Conservation (phyloP, 2,888 invertebrate species). For the Ferrisia virgata region DNA sequence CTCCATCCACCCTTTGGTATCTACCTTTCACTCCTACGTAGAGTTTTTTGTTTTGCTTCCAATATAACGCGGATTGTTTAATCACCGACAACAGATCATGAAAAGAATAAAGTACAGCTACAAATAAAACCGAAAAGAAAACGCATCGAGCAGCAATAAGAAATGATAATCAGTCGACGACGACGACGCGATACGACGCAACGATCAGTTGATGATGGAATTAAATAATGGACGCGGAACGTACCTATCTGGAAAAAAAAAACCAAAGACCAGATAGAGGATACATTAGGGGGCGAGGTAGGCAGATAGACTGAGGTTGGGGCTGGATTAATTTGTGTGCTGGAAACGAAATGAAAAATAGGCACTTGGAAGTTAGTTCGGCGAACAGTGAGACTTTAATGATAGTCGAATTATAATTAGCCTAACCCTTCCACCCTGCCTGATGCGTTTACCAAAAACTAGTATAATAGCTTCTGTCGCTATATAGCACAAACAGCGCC, state of each 20-base stretch:
- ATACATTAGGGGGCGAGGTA: neutral
- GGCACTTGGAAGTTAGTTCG: neutral
- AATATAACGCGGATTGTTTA: conserved; percentile 12
- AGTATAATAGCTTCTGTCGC: no score
- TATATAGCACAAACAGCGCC: no score
- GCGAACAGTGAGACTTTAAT: neutral
- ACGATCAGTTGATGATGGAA: neutral
- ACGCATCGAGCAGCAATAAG: neutral
- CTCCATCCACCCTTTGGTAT: no score
- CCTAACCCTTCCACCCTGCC: no score
- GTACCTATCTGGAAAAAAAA: no score
- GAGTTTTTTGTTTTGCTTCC: neutral
- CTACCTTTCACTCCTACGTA: neutral
- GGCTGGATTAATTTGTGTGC: neutral
- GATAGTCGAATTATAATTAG: conserved; percentile 33
- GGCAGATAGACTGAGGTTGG: neutral
- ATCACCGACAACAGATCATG: neutral
- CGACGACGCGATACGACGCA: neutral
- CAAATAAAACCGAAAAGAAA: neutral
- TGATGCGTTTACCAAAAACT: neutral
- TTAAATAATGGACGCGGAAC: neutral
- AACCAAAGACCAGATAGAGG: no score
- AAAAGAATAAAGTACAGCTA: neutral
- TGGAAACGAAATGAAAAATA: neutral
- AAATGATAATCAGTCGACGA: neutral